phyloP scores from a whole-genome alignment of 2,888 invertebrate genomes.

The Pelosia muscerda region DNA sequence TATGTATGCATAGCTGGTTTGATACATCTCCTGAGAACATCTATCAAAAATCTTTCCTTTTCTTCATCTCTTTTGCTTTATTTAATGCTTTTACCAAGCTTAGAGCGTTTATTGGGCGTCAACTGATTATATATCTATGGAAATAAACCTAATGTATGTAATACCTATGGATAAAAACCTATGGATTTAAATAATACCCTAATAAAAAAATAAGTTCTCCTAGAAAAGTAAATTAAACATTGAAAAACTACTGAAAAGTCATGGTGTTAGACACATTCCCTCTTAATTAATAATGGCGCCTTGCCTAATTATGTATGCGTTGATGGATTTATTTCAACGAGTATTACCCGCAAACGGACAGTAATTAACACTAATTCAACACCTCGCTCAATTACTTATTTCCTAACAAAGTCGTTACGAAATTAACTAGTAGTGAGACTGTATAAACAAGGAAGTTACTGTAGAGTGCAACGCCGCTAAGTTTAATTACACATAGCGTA shows the following conservation, averaged over 20 bases:
- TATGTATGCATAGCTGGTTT: too few relatives aligned
- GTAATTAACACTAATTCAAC: slow-evolving; percentile 49
- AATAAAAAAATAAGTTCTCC: too few relatives aligned
- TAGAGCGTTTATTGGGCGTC: too few relatives aligned
- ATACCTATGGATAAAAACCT: too few relatives aligned
- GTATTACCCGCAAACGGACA: slow-evolving; percentile 28
- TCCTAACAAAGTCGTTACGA: slow-evolving; percentile 57
- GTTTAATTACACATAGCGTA: slow-evolving; percentile 69
- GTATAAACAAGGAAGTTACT: slow-evolving; percentile 72
- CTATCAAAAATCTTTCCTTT: too few relatives aligned
- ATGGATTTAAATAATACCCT: too few relatives aligned
- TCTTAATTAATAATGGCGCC: background rate
- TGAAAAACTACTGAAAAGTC: background rate
- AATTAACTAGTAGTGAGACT: slow-evolving; percentile 54
- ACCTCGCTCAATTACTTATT: slow-evolving; percentile 54
- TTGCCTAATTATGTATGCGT: background rate
- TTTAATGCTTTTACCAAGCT: too few relatives aligned
- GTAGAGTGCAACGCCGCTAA: slow-evolving; percentile 66
- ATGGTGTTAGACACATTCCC: too few relatives aligned
- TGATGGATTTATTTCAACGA: slow-evolving; percentile 11
- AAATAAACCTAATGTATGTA: too few relatives aligned
- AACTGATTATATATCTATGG: too few relatives aligned
- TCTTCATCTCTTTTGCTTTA: background rate
- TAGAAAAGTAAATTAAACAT: background rate
- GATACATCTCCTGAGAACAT: too few relatives aligned